These are phyloP conservation scores for Steatornis caripensis DNA, from an alignment of 2,113 vertebrate genomes.

Conservation along the genomic window DNA sequence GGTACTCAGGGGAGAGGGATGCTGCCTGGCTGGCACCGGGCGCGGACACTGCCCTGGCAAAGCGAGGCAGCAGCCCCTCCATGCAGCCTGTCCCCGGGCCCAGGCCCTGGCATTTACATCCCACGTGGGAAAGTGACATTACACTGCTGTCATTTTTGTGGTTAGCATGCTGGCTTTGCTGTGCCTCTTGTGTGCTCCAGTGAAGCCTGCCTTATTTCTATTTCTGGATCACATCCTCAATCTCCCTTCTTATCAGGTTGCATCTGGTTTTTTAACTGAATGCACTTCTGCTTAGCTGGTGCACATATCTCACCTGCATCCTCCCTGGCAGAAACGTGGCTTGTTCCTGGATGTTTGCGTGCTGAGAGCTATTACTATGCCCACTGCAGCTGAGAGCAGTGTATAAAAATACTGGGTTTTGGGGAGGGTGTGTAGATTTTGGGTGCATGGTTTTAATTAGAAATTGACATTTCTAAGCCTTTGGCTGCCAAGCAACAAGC, in stretches of 20 bases:
- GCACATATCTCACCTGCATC: not conserved
- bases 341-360: not conserved
- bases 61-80: not conserved
- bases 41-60: not conserved
- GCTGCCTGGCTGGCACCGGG: not conserved
- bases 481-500: constrained; percentile 66
- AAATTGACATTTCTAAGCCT: constrained; percentile 60
- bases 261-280: not conserved
- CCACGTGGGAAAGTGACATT: not conserved
- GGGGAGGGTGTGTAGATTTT: not conserved
- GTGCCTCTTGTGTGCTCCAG: not conserved
- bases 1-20: not conserved
- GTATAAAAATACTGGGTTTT: not conserved
- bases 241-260: not conserved
- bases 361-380: not conserved
- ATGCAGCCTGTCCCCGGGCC: rapidly evolving
- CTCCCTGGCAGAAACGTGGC: not conserved
- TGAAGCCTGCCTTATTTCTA: not conserved
- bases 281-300: not conserved
- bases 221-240: constrained; percentile 8
- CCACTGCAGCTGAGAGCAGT: not conserved
- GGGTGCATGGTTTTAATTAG: constrained; percentile 54
- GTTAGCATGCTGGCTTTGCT: not conserved
- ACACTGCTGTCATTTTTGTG: not conserved
- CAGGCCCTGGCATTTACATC: not conserved